These are phyloP conservation scores for Lasiommata megera DNA, from an alignment of 2,888 invertebrate genomes.

Conservation along the genomic window DNA sequence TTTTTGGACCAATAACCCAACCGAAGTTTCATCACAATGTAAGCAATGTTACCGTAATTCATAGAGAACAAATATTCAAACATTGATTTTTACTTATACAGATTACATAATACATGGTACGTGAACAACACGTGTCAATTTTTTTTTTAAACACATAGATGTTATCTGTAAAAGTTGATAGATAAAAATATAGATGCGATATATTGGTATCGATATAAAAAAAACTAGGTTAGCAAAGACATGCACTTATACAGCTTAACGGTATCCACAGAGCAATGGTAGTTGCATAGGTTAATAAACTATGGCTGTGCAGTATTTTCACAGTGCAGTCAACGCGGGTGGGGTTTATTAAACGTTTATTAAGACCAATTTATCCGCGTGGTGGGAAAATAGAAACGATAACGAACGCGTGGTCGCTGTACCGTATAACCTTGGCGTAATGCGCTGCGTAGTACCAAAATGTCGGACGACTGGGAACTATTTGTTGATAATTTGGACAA, in stretches of 20 bases:
- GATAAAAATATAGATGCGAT: too few species aligned
- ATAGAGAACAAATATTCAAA: too few species aligned
- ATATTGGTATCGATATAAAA: not conserved
- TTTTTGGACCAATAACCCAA: too few species aligned
- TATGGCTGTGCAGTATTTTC: not conserved
- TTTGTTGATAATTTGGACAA: not conserved
- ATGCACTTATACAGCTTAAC: not conserved
- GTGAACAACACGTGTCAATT: too few species aligned
- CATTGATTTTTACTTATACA: too few species aligned
- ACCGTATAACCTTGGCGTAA: slow-evolving; percentile 17
- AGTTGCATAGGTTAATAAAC: slow-evolving; percentile 21
- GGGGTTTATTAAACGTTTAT: slow-evolving; percentile 3
- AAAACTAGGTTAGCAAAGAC: slow-evolving; percentile 21
- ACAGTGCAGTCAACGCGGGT: not conserved
- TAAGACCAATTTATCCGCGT: slow-evolving; percentile 20
- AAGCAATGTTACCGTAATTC: too few species aligned
- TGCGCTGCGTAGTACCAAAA: slow-evolving; percentile 9
- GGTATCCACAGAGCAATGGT: not conserved
- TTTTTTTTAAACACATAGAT: too few species aligned
- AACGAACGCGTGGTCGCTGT: slow-evolving; percentile 23
- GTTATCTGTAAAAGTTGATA: too few species aligned
- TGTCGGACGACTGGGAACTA: not conserved
- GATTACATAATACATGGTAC: too few species aligned
- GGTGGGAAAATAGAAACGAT: slow-evolving; percentile 22
- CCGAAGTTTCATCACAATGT: too few species aligned